A percentile compares a stretch with the other conserved stretches of the same genome.
Conservation (phyloP, 2,888 invertebrate species). For the Heliconius charithonia region DNA sequence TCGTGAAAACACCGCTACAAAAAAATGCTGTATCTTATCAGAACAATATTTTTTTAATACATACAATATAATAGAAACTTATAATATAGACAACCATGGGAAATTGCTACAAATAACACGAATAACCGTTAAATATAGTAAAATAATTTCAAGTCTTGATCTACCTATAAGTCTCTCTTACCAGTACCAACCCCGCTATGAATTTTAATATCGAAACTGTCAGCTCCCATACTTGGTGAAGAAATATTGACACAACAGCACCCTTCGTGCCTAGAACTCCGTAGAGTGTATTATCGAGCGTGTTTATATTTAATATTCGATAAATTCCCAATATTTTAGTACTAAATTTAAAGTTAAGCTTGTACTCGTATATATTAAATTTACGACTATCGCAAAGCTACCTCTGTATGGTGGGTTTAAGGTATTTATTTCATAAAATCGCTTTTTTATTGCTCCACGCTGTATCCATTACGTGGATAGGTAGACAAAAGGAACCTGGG, state of each 20-base stretch:
- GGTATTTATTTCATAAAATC: neutral
- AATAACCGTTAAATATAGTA: neutral
- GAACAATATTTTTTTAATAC: too few relatives aligned
- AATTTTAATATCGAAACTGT: conserved; percentile 12
- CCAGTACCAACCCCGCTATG: neutral
- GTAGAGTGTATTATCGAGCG: conserved; percentile 15
- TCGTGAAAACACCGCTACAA: too few relatives aligned
- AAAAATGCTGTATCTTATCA: too few relatives aligned
- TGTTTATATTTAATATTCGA: neutral
- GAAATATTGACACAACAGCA: conserved; percentile 19
- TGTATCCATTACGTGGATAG: too few relatives aligned
- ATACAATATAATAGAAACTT: too few relatives aligned
- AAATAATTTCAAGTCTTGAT: neutral
- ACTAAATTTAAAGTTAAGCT: neutral
- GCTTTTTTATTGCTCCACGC: neutral
- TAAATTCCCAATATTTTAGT: conserved; percentile 4
- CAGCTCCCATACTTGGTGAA: conserved; percentile 1
- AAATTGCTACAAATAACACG: neutral
- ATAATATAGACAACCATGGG: too few relatives aligned
- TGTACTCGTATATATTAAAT: neutral
- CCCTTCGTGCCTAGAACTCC: conserved; percentile 5
- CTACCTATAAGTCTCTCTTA: neutral
- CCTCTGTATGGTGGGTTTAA: neutral
- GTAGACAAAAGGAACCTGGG: too few relatives aligned
- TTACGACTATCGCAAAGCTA: neutral